A percentile compares a stretch with the other conserved stretches of the same genome.
These are phyloP conservation scores for Oeneis ivallda DNA, from an alignment of 2,888 invertebrate species.

Conservation along the genomic window DNA sequence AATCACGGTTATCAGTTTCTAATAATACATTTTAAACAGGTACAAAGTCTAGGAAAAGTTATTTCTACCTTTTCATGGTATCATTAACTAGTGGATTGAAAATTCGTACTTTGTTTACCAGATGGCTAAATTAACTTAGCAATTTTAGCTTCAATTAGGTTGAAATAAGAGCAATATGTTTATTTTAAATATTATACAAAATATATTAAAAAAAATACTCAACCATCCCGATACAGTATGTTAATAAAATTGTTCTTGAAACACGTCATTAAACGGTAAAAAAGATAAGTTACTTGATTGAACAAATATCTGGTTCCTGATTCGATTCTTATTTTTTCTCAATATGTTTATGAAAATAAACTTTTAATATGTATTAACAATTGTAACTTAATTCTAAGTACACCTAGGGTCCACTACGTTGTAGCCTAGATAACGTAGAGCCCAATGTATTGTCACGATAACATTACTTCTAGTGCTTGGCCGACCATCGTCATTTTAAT, in stretches of 20 bases:
- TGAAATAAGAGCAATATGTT: neutral
- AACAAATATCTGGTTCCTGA: neutral
- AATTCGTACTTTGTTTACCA: no score
- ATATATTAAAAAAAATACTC: neutral
- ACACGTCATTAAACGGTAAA: neutral
- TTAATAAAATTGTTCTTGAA: no score
- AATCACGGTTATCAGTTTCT: no score
- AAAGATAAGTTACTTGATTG: neutral
- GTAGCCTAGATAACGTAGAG: constrained; percentile 53
- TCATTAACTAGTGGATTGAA: no score
- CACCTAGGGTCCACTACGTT: constrained; percentile 61
- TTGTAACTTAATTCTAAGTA: constrained; percentile 48
- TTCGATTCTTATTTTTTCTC: constrained; percentile 19
- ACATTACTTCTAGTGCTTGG: constrained; percentile 28
- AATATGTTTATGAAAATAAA: neutral
- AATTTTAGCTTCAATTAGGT: no score
- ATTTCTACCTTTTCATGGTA: no score
- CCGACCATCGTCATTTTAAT: constrained; percentile 25
- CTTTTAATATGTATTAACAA: constrained; percentile 20
- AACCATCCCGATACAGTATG: neutral
- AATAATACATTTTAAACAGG: no score
- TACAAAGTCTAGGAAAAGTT: no score
- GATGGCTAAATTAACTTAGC: no score
- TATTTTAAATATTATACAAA: neutral
- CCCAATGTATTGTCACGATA: constrained; percentile 30